Evolutionary conservation across 2,113 vertebrate genomes (phyloP).

Genomic region (Columba janthina): DNA sequence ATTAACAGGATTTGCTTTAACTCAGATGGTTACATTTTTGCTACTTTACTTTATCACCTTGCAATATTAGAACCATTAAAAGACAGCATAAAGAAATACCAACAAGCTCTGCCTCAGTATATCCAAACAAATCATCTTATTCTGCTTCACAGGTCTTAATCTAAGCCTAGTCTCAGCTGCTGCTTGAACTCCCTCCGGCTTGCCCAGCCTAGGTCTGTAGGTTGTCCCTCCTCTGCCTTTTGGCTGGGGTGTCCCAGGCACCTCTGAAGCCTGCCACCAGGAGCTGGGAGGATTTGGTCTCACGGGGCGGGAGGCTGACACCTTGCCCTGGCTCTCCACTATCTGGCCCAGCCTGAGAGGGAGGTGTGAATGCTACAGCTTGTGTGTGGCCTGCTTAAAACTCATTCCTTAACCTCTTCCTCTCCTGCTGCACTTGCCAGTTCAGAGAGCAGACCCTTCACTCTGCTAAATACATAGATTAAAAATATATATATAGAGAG

Average conservation of each 20-base stretch:
- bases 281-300: not conserved
- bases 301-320: not conserved
- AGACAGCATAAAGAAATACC: fast-evolving
- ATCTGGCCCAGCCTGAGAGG: not conserved
- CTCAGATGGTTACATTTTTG: not conserved
- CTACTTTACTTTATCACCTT: not conserved
- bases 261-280: not conserved
- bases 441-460: not conserved
- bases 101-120: not conserved
- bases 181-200: not conserved
- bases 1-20: not conserved
- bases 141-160: not conserved
- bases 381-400: not conserved
- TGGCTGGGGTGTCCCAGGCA: not conserved
- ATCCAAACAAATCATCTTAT: not conserved
- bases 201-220: not conserved
- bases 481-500: not conserved
- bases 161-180: not conserved
- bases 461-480: not conserved
- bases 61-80: not conserved
- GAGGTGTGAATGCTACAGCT: not conserved
- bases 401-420: not conserved
- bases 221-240: not conserved
- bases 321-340: not conserved
- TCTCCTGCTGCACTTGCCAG: not conserved